These are phyloP conservation scores for Lithophane socia DNA, from an alignment of 2,888 invertebrate species.

Conservation along the genomic window DNA sequence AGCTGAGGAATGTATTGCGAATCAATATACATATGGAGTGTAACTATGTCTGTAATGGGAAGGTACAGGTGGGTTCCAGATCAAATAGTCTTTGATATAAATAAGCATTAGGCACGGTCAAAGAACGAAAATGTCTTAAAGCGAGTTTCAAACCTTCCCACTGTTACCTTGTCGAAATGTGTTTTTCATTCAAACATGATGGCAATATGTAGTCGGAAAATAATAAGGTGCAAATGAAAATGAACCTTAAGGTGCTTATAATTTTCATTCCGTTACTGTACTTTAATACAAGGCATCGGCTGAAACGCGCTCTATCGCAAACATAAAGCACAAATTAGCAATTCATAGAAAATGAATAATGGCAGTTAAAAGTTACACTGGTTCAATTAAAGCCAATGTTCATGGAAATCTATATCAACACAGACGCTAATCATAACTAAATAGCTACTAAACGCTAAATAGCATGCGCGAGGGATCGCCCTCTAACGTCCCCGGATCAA, in stretches of 20 bases:
- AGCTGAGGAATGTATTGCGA: constrained; percentile 42
- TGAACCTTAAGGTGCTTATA: too few relatives aligned
- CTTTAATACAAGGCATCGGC: neutral
- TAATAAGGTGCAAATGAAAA: too few relatives aligned
- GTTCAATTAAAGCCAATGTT: constrained; percentile 32
- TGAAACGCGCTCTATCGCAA: neutral
- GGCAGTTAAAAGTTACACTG: neutral
- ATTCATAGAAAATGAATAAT: neutral
- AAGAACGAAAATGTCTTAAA: neutral
- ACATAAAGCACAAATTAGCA: neutral
- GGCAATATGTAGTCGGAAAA: neutral
- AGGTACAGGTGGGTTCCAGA: constrained; percentile 10
- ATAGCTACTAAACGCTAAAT: too few relatives aligned
- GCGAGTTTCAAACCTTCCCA: neutral
- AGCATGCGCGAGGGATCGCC: constrained; percentile 22
- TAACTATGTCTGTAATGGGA: neutral
- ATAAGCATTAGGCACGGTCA: neutral
- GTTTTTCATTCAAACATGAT: neutral
- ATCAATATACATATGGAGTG: constrained; percentile 29
- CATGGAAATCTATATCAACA: constrained; percentile 17
- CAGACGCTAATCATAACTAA: constrained; percentile 18
- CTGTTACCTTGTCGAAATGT: neutral
- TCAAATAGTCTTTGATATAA: neutral
- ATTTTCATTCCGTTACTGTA: neutral
- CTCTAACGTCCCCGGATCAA: constrained; percentile 56